Percentiles rank a stretch among this genome's conserved stretches.
These are phyloP conservation scores for Cylindroiulus punctatus DNA, from an alignment of 2,888 invertebrate genomes.

Conservation along the genomic window DNA sequence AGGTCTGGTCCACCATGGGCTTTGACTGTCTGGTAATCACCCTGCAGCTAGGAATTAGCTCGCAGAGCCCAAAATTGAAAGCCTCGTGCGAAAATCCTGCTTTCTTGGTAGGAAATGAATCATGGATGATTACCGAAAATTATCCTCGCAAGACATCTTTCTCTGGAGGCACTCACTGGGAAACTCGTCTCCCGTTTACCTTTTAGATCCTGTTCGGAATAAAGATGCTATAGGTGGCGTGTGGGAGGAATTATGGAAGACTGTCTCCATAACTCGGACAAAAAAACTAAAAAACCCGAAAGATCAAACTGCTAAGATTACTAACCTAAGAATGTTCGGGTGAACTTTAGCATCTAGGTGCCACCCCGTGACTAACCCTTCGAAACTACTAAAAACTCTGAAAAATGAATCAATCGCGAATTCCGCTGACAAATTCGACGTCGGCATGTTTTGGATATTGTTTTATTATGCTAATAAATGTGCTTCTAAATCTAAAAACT, in stretches of 20 bases:
- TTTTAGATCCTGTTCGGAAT: conserved; percentile 47
- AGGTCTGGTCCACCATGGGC: background rate
- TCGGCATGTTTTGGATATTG: conserved; percentile 36
- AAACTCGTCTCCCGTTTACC: conserved; percentile 30
- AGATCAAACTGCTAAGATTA: conserved; percentile 42
- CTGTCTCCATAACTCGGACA: conserved; percentile 11
- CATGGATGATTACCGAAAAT: conserved; percentile 43
- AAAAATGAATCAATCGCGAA: conserved; percentile 27
- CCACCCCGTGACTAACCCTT: conserved; percentile 12
- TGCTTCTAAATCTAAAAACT: background rate
- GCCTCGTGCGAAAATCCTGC: conserved; percentile 11
- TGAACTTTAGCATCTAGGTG: conserved; percentile 35
- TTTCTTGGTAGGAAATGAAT: conserved; percentile 27
- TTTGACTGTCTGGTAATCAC: background rate
- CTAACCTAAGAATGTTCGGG: conserved; percentile 31
- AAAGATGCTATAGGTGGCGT: conserved; percentile 25
- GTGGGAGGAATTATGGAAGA: conserved; percentile 35
- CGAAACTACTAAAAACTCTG: background rate
- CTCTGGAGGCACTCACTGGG: conserved; percentile 7
- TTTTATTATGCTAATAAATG: conserved; percentile 26
- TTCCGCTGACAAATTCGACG: conserved; percentile 22
- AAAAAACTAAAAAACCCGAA: background rate
- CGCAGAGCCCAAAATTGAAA: background rate
- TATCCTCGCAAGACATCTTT: conserved; percentile 45
- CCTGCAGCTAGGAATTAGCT: background rate